These are phyloP conservation scores for Drosophila ficusphila DNA, from an alignment of 1,140 invertebrate species.

Conservation along the genomic window DNA sequence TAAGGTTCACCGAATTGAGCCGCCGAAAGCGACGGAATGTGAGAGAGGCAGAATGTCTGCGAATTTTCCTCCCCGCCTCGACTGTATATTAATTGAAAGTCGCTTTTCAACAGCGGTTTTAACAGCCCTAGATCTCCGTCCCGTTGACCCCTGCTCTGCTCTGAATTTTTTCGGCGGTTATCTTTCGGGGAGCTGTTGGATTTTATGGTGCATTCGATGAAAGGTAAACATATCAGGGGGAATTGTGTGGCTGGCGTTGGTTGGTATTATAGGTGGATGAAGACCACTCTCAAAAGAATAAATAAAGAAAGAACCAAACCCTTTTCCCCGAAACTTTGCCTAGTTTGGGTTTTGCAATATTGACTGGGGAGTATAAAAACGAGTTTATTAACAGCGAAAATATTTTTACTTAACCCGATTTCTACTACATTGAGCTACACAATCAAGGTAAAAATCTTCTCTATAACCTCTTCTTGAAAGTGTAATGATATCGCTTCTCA, in stretches of 20 bases:
- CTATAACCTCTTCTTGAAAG: background rate
- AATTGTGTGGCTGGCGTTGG: constrained; percentile 33
- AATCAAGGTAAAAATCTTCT: too few relatives aligned
- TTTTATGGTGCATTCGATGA: constrained; percentile 47
- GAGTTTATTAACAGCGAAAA: background rate
- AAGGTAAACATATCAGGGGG: constrained; percentile 52
- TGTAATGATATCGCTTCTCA: background rate
- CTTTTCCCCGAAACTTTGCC: background rate
- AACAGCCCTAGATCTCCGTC: constrained; percentile 25
- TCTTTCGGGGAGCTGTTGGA: constrained; percentile 18
- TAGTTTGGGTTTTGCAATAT: background rate
- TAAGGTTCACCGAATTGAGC: constrained; percentile 71
- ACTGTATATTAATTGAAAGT: constrained; percentile 69
- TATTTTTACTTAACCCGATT: too few relatives aligned
- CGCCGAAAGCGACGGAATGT: constrained; percentile 20
- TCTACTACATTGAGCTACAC: too few relatives aligned
- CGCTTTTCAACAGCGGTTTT: constrained; percentile 57
- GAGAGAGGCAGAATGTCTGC: constrained; percentile 37
- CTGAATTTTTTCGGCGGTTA: background rate
- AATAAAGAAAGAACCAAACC: background rate
- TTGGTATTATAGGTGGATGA: constrained; percentile 13
- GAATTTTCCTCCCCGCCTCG: constrained; percentile 14
- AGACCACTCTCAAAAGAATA: constrained; percentile 1
- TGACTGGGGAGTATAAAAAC: background rate
- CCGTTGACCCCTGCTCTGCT: background rate